These are phyloP conservation scores for Trididemnum clinides DNA, from an alignment of 23 tunicate species.

Conservation along the genomic window DNA sequence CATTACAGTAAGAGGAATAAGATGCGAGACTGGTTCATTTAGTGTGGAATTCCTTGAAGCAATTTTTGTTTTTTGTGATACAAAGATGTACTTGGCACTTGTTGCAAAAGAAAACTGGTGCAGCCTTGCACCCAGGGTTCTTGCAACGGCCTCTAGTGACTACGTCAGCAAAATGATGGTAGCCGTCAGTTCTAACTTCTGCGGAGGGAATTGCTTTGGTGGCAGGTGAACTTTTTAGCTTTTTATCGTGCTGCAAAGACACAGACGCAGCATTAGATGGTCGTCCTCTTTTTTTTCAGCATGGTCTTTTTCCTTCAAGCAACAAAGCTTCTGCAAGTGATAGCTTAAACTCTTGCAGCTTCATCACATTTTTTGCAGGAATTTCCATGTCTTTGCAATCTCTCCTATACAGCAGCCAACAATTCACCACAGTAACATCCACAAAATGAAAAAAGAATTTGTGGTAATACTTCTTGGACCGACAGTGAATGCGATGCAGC, in stretches of 20 bases:
- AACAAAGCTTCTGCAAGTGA: neutral
- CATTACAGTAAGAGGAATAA: too few relatives aligned
- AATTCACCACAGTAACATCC: constrained; percentile 7
- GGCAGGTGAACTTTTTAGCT: neutral
- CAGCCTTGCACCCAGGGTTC: constrained; percentile 19
- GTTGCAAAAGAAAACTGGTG: neutral
- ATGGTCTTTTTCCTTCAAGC: neutral
- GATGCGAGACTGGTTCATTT: neutral
- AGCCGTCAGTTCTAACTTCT: constrained; percentile 15
- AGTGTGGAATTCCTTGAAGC: neutral
- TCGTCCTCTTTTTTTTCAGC: neutral
- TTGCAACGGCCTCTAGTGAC: neutral
- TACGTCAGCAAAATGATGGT: neutral
- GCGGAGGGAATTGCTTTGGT: neutral
- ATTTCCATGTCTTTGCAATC: neutral
- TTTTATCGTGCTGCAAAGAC: neutral
- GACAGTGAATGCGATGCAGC: neutral
- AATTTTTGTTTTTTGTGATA: neutral
- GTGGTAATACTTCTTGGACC: constrained; percentile 9
- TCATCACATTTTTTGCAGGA: neutral
- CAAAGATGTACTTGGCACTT: constrained; percentile 17
- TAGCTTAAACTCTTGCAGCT: constrained; percentile 11
- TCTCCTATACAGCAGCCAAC: neutral
- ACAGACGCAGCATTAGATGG: constrained; percentile 9
- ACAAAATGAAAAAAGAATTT: neutral